Evolutionary conservation across 2,888 invertebrate species (phyloP).

Genomic region (Brassicogethes aeneus): DNA sequence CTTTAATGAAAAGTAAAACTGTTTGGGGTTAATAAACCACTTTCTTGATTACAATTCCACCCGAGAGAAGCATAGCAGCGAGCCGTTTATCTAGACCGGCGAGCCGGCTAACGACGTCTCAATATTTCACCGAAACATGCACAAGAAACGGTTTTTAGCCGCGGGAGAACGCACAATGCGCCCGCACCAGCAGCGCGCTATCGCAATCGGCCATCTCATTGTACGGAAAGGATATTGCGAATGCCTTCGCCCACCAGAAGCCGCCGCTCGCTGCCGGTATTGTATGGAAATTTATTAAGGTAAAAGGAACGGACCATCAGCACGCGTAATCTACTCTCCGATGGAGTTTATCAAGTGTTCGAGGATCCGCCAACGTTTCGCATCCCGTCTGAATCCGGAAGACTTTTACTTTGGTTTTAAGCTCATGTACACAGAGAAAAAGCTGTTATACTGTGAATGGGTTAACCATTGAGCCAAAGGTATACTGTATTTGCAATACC

Average conservation of each 20-base stretch:
- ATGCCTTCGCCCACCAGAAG: no score
- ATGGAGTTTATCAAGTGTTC: not conserved
- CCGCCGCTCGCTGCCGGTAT: conserved; percentile 3
- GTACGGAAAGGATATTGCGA: not conserved
- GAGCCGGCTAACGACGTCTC: not conserved
- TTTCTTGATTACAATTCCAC: not conserved
- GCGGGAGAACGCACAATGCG: not conserved
- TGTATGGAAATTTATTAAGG: conserved; percentile 15
- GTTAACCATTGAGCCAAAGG: no score
- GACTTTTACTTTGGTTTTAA: not conserved
- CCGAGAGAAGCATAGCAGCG: not conserved
- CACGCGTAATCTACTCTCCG: conserved; percentile 4
- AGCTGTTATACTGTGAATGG: no score
- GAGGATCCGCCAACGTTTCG: no score
- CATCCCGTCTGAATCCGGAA: not conserved
- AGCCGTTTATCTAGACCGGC: not conserved
- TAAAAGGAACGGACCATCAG: conserved; percentile 11
- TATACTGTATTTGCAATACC: no score
- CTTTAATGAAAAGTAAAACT: no score
- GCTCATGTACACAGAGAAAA: no score
- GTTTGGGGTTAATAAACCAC: not conserved
- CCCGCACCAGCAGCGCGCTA: not conserved
- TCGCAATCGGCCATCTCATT: not conserved
- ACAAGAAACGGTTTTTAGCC: no score
- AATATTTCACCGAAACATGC: not conserved